Conservation (phyloP, 2,797 vertebrate species). For the Stomatorhinus walkeri region DNA sequence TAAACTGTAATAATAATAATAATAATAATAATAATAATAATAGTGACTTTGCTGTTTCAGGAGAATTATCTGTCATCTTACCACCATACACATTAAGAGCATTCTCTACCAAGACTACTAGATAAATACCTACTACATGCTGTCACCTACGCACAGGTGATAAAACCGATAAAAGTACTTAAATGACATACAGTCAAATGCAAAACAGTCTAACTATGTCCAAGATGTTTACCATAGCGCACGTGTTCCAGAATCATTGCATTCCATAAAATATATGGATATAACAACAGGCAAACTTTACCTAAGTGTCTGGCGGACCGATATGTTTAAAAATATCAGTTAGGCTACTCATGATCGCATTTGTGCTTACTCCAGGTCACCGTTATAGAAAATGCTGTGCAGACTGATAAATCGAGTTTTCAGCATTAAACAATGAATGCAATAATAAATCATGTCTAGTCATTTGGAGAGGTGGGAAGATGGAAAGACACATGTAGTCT, state of each 20-base stretch:
- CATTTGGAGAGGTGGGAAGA: conserved; percentile 27
- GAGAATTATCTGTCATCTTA: background rate
- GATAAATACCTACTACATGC: background rate
- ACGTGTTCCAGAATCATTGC: background rate
- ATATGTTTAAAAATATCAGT: background rate
- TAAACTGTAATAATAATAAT: background rate
- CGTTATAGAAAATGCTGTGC: conserved; percentile 19
- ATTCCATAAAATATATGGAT: background rate
- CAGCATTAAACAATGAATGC: conserved; percentile 29
- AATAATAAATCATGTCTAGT: conserved; percentile 42
- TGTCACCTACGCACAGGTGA: background rate
- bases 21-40: background rate
- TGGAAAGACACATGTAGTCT: conserved; percentile 33
- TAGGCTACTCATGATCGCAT: background rate
- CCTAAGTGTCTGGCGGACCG: background rate
- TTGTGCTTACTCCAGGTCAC: background rate
- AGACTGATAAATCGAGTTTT: conserved; percentile 29
- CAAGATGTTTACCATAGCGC: background rate
- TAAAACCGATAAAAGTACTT: background rate
- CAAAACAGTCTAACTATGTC: background rate
- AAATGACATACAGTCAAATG: background rate
- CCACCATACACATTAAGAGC: background rate
- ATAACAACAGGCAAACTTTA: background rate
- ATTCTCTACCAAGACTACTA: background rate
- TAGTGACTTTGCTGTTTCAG: background rate